A percentile compares a stretch with the other conserved stretches of the same genome.
Conservation (phyloP, 2,113 vertebrate species). For the Pygoscelis adeliae region DNA sequence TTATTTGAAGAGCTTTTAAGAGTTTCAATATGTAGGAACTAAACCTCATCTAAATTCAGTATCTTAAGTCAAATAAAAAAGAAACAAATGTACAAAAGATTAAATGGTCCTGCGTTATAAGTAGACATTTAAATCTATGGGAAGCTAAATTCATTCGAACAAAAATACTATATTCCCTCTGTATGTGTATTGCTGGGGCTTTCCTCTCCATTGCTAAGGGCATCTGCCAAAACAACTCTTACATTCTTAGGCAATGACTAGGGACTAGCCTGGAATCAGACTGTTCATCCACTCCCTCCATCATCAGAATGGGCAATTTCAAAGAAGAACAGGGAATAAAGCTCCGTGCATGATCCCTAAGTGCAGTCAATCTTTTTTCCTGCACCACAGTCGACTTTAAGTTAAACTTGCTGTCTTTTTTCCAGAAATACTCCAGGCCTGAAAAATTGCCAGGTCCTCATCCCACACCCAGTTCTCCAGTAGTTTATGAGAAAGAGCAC, state of each 20-base stretch:
- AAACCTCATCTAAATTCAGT: conserved; percentile 68
- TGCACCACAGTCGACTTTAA: background rate
- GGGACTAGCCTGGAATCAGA: conserved; percentile 40
- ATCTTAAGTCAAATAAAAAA: conserved; percentile 60
- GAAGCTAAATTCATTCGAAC: conserved; percentile 53
- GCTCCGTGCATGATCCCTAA: background rate
- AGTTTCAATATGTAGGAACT: conserved; percentile 67
- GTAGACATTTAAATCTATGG: conserved; percentile 67
- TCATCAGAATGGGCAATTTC: conserved; percentile 24
- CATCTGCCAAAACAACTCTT: conserved; percentile 60
- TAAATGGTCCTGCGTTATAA: conserved; percentile 38
- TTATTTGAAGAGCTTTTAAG: conserved; percentile 70
- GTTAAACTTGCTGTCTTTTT: conserved; percentile 49
- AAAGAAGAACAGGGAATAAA: conserved; percentile 25
- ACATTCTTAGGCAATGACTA: conserved; percentile 47
- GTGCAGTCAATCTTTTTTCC: conserved; percentile 25
- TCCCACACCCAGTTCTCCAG: conserved; percentile 56
- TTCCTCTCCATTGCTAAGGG: conserved; percentile 39
- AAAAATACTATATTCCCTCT: conserved; percentile 48
- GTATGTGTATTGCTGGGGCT: conserved; percentile 43
- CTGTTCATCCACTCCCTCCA: conserved; percentile 39
- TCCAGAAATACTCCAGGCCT: conserved; percentile 62
- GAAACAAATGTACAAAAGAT: conserved; percentile 56
- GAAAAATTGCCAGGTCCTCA: conserved; percentile 62
- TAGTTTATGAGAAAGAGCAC: conserved; percentile 59